Conservation (phyloP, 2,113 vertebrate genomes). For the Pyxicephalus adspersus region DNA sequence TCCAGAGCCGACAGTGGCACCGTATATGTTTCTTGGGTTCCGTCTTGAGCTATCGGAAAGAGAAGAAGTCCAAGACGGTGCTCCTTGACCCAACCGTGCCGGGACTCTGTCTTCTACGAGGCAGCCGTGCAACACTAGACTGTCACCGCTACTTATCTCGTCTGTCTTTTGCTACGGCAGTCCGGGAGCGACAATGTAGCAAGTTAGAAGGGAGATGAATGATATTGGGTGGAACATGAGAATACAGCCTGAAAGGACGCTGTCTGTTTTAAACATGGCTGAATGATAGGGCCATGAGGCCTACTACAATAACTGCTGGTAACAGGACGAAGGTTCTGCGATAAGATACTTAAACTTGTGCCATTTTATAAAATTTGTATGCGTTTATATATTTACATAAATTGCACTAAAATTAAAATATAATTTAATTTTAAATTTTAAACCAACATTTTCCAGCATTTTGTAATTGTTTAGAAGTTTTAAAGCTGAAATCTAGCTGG, state of each 20-base stretch:
- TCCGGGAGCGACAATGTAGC: not conserved
- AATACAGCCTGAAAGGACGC: not conserved
- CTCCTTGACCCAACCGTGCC: conserved; percentile 26
- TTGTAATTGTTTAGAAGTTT: too few relatives aligned
- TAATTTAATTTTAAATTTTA: too few relatives aligned
- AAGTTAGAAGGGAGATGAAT: conserved; percentile 15
- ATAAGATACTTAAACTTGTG: too few relatives aligned
- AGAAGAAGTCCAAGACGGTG: conserved; percentile 18
- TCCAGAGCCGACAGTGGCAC: conserved; percentile 37
- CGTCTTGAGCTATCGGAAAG: conserved; percentile 54
- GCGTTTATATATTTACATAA: too few relatives aligned
- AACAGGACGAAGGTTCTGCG: not conserved
- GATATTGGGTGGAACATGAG: conserved; percentile 25
- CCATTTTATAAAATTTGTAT: too few relatives aligned
- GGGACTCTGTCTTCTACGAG: not conserved
- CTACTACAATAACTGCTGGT: not conserved
- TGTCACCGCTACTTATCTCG: conserved; percentile 8
- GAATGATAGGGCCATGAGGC: not conserved
- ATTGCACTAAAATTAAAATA: too few relatives aligned
- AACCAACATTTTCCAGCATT: too few relatives aligned
- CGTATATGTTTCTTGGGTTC: conserved; percentile 52
- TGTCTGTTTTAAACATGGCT: not conserved
- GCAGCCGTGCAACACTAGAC: conserved; percentile 40
- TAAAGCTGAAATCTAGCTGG: too few relatives aligned
- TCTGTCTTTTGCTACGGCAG: conserved; percentile 21